Percentiles rank a stretch among this genome's conserved stretches.
These are phyloP conservation scores for Ectemnius continuus DNA, from an alignment of 2,888 invertebrate genomes.

Conservation along the genomic window DNA sequence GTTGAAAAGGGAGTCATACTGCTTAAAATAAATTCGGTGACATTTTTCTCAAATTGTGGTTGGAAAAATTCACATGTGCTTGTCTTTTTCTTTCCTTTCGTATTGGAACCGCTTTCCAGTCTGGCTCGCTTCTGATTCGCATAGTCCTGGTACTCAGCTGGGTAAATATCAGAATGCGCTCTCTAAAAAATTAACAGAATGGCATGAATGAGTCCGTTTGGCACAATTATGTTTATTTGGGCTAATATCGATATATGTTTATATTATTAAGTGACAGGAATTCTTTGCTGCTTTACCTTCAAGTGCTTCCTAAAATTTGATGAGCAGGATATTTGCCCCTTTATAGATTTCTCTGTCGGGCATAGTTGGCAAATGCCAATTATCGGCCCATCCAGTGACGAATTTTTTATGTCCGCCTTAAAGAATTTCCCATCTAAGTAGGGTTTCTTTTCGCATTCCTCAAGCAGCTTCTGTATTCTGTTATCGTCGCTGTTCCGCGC, in stretches of 20 bases:
- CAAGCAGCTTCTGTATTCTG: background rate
- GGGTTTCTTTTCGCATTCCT: background rate
- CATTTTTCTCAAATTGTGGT: background rate
- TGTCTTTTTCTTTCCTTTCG: background rate
- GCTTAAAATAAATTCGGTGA: too few relatives aligned
- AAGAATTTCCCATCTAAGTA: background rate
- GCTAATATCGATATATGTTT: too few relatives aligned
- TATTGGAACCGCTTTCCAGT: background rate
- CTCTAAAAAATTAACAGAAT: background rate
- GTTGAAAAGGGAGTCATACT: too few relatives aligned
- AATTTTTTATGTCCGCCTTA: background rate
- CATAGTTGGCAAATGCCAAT: conserved; percentile 5
- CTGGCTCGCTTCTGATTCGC: background rate
- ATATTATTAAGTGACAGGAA: background rate
- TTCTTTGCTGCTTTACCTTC: background rate
- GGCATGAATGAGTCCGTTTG: background rate
- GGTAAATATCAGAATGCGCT: background rate
- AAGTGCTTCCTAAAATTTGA: background rate
- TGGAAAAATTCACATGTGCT: background rate
- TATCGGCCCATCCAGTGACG: background rate
- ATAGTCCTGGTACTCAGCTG: background rate
- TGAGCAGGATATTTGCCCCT: background rate
- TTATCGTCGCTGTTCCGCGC: background rate
- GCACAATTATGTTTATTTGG: too few relatives aligned
- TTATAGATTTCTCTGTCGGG: background rate